Base-by-base conservation (phyloP, 2,888 invertebrate species). In the Esperia sulphurella region DNA sequence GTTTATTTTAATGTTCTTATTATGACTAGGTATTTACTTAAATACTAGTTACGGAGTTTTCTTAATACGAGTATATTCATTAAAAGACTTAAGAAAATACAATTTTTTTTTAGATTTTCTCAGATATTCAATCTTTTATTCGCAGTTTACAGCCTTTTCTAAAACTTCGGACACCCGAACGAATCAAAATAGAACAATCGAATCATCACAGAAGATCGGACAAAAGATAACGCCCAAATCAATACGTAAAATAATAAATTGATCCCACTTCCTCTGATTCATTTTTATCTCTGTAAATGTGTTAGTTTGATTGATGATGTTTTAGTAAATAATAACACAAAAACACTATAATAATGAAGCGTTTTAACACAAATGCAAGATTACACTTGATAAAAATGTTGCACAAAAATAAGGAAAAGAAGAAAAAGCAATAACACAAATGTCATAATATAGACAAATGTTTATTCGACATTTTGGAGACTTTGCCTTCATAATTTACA, bases 221-320 rank as follows among this genome's bases (percentile, higher is more conserved):
- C 80, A 71, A 74, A 67, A 83, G 87, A 87, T 88, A 86, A 75
- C 65, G 68, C 62, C 73, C 75, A 78, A 83, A 87, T 85, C 86
- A 86, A 87, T 88, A 83, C 7, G 39, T 45, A 13, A 83, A 83
- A 83, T 83, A 83, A 87, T 83, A 81, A 75, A 85, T 86, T 84
- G 81, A 77, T 75, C 75, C 72, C 66, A 77, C 78, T 83, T 84
- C 83, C 84, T 80, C 69, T 62, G 67, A 67, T 74, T 75, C 76
- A 71, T 78, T 79, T 79, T 80, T 80, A 76, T 79, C 77, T 78
- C 73, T 71, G 64, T 68, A 73, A 75, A 81, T 74, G 82, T 83
- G 85, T 84, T 83, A 73, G 58, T 70, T 75, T 88, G 88, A 88
- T 87, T 83, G 84, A 88, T 88, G 85, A 77, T 74, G 68, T 63